Percentiles rank a stretch among this genome's conserved stretches.
phyloP scores from a whole-genome alignment of 2,888 invertebrate genomes.

The Mimachlamys varia region DNA sequence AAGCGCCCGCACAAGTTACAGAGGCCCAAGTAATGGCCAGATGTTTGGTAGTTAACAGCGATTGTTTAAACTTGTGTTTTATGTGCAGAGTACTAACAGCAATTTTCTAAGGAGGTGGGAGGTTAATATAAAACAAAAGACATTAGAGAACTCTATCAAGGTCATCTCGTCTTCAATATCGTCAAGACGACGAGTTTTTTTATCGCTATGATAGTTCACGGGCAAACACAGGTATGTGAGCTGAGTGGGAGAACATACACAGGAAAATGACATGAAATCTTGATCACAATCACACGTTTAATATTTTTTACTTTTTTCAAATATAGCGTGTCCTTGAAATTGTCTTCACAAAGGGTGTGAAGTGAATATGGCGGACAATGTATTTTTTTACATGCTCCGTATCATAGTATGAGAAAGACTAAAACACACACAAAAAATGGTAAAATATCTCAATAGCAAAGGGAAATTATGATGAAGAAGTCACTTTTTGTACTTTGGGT shows the following conservation, averaged over 20 bases:
- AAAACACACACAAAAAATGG: too few relatives aligned
- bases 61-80: neutral
- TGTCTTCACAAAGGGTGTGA: too few relatives aligned
- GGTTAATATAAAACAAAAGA: neutral
- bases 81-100: neutral
- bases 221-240: neutral
- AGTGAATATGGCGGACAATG: too few relatives aligned
- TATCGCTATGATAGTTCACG: neutral
- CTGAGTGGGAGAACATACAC: neutral
- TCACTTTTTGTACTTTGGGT: too few relatives aligned
- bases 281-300: neutral
- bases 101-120: neutral
- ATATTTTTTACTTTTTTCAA: neutral
- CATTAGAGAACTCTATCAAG: neutral
- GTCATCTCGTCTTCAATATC: neutral
- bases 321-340: neutral
- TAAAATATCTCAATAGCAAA: too few relatives aligned
- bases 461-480: too few relatives aligned
- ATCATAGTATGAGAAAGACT: too few relatives aligned
- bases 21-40: slow-evolving; percentile 20
- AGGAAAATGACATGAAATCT: neutral
- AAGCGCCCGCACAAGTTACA: slow-evolving; percentile 27
- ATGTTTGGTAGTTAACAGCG: slow-evolving; percentile 11
- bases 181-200: neutral
- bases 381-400: too few relatives aligned